Evolutionary conservation across 2,113 vertebrate species (phyloP).

Genomic region (Merops nubicus): DNA sequence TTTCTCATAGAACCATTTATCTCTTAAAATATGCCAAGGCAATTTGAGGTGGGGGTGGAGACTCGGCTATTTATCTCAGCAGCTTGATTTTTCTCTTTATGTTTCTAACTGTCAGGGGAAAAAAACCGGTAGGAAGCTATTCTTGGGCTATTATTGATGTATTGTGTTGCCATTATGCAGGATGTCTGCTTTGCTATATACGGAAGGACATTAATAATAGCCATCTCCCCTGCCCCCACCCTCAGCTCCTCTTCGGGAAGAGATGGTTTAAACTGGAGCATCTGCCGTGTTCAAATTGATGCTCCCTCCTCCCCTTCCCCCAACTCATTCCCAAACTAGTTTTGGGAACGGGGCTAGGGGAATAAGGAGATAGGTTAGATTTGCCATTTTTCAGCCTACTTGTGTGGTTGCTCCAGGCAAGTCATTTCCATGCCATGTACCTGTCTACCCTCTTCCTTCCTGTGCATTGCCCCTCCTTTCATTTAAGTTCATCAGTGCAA

Average conservation of each 20-base stretch:
- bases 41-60: slow-evolving; percentile 72
- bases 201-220: slow-evolving; percentile 44
- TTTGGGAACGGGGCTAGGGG: slow-evolving; percentile 18
- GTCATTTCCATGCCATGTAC: not conserved
- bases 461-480: not conserved
- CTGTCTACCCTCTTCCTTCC: not conserved
- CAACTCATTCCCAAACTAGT: slow-evolving; percentile 25
- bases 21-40: slow-evolving; percentile 78
- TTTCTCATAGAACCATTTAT: slow-evolving; percentile 73
- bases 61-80: slow-evolving; percentile 69
- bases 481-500: not conserved
- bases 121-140: slow-evolving; percentile 56
- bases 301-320: slow-evolving; percentile 13
- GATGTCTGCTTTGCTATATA: slow-evolving; percentile 55
- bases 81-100: slow-evolving; percentile 70
- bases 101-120: slow-evolving; percentile 63
- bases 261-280: slow-evolving; percentile 35
- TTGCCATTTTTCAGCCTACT: not conserved
- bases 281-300: slow-evolving; percentile 35
- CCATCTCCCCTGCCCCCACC: slow-evolving; percentile 51
- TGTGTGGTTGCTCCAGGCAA: slow-evolving; percentile 2
- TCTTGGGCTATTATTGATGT: slow-evolving; percentile 59
- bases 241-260: slow-evolving; percentile 24
- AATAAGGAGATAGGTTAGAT: not conserved
- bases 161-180: slow-evolving; percentile 54